Evolutionary conservation across 2,113 vertebrate species (phyloP).

Genomic region (Malurus alboscapulatus): DNA sequence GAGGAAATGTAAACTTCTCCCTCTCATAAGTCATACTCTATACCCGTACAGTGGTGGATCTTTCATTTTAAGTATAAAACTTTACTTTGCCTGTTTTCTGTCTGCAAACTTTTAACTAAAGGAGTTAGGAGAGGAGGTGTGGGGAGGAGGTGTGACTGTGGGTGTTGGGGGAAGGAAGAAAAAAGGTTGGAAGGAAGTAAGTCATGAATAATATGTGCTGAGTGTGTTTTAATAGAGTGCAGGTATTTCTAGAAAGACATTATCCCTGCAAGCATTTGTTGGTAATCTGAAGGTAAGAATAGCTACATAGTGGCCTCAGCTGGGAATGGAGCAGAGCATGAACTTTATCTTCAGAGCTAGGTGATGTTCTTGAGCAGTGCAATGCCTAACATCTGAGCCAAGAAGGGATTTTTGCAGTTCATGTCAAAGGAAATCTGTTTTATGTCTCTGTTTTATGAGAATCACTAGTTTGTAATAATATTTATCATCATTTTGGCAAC

Average conservation of each 20-base stretch:
- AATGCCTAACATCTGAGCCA: background rate
- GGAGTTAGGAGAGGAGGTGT: rapidly evolving
- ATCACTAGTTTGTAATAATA: conserved; percentile 4
- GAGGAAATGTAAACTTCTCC: background rate
- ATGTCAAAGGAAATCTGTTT: background rate
- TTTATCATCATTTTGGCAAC: conserved; percentile 7
- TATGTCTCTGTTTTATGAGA: conserved; percentile 20
- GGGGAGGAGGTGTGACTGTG: background rate
- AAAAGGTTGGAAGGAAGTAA: background rate
- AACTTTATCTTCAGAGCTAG: background rate
- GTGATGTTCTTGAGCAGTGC: background rate
- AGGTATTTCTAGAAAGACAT: conserved; percentile 19
- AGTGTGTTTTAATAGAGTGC: background rate
- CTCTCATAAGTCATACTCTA: background rate
- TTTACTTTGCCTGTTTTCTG: background rate
- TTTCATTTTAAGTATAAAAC: background rate
- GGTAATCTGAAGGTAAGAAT: conserved; percentile 13
- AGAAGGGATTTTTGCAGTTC: conserved; percentile 11
- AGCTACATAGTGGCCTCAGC: background rate
- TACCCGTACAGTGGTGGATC: background rate
- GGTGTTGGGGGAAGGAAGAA: background rate
- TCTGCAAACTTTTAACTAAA: background rate
- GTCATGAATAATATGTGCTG: background rate
- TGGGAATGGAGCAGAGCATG: background rate
- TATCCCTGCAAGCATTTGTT: background rate